A percentile compares a stretch with the other conserved stretches of the same genome.
phyloP scores from a whole-genome alignment of 2,888 invertebrate genomes.

The Rhabditoides inermis region DNA sequence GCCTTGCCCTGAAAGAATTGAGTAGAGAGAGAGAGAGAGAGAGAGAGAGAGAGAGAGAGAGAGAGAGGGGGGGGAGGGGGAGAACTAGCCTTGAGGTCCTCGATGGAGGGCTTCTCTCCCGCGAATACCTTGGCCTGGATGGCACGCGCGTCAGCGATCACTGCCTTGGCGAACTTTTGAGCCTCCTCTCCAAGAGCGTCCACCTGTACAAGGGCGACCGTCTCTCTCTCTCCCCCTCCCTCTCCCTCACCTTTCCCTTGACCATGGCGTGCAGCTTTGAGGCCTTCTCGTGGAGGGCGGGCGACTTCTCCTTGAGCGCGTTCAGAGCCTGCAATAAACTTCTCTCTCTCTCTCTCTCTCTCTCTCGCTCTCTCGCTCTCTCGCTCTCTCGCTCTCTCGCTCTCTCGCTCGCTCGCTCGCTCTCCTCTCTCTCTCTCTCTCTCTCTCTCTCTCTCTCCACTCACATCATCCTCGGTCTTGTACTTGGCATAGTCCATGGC shows the following conservation, averaged over 20 bases:
- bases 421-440: too few species aligned
- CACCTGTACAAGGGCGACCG: too few species aligned
- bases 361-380: too few species aligned
- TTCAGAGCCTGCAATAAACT: conserved; percentile 33
- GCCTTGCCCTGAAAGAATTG: conserved; percentile 18
- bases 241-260: conserved; percentile 34
- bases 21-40: too few species aligned
- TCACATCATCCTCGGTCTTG: conserved; percentile 31
- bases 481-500: conserved; percentile 32
- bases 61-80: too few species aligned
- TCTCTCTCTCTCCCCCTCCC: neutral
- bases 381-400: too few species aligned
- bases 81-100: conserved; percentile 27
- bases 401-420: too few species aligned
- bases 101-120: conserved; percentile 43
- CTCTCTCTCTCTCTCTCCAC: too few species aligned
- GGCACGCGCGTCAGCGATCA: conserved; percentile 36
- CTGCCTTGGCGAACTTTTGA: conserved; percentile 39
- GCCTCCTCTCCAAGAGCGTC: conserved; percentile 39
- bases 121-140: conserved; percentile 35
- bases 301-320: conserved; percentile 44
- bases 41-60: too few species aligned
- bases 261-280: conserved; percentile 31
- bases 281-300: conserved; percentile 42
- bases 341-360: too few species aligned